Evolutionary conservation across 2,113 vertebrate species (phyloP), one percentile per base, ranked within the genome.

Genomic region (Hipposideros armiger): DNA sequence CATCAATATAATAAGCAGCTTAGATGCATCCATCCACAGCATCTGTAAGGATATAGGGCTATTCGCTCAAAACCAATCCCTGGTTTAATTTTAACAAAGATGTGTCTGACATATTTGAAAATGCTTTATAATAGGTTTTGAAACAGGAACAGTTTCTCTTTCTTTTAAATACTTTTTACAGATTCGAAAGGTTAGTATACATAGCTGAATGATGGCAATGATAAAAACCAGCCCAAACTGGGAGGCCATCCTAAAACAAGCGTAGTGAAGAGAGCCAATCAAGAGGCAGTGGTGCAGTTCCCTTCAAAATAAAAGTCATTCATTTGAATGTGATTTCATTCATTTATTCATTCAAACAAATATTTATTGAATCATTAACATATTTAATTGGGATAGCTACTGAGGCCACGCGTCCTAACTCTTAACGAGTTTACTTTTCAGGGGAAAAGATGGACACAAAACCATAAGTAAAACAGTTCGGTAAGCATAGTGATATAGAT

Each of bases 1-100:
- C 99, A 99, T 99, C 99, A 99, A 99, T 99, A 99, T 99, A 99
- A 99, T 99, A 99, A 99, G 99, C 99, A 99, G 99, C 99, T 99
- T 99, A 99, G 99, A 99, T 99, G 98, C 99, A 98, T 98, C 99
- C 99, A 99, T 99, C 99, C 99, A 99, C 99, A 98, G 99, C 99
- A 99, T 98, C 98, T 98, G 99, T 98, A 99, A 99, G 98, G 98
- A 98, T 98, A 99, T 98, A 99, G 99, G 98, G 98, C 98, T 98
- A 98, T 98, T 99, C 98, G 98, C 98, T 99, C 98, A 99, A 99
- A 99, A 99, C 99, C 99, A 99, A 99, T 99, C 98, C 98, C 98
- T 98, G 98, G 98, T 99, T 99, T 99, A 99, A 99, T 99, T 99
- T 99, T 99, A 99, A 99, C 98, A 99, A 99, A 99, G 98, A 99